A percentile compares a stretch with the other conserved stretches of the same genome.
Conservation (phyloP, 2,797 vertebrate species). For the Helarctos malayanus region DNA sequence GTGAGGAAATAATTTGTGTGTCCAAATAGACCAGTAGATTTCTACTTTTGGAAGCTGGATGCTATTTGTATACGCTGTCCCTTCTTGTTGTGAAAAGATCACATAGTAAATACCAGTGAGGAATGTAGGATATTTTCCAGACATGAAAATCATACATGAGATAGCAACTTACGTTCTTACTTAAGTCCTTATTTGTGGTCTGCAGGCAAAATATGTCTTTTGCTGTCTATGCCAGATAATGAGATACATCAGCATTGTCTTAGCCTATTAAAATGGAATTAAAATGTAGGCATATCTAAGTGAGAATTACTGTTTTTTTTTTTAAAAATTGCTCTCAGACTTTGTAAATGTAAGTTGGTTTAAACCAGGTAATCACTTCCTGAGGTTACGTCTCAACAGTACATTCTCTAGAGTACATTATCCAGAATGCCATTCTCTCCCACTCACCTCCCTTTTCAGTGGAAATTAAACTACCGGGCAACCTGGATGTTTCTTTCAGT, state of each 20-base stretch:
- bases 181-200: not conserved
- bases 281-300: not conserved
- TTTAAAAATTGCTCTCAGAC: not conserved
- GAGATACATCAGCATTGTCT: not conserved
- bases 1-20: not conserved
- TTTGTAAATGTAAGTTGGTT: not conserved
- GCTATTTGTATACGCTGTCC: not conserved
- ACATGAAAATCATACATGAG: not conserved
- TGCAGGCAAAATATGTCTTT: not conserved
- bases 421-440: not conserved
- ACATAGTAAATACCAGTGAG: not conserved
- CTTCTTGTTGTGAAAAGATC: not conserved
- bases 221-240: not conserved
- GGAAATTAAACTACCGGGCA: not conserved
- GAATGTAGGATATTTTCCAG: not conserved
- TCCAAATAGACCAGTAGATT: not conserved
- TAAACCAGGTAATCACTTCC: not conserved
- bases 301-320: not conserved
- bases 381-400: not conserved
- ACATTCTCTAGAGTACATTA: not conserved
- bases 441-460: not conserved
- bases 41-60: not conserved
- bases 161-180: not conserved
- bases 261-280: constrained; percentile 5
- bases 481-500: not conserved